Conservation (phyloP, 2,888 invertebrate species). For the Synanthedon formicaeformis region DNA sequence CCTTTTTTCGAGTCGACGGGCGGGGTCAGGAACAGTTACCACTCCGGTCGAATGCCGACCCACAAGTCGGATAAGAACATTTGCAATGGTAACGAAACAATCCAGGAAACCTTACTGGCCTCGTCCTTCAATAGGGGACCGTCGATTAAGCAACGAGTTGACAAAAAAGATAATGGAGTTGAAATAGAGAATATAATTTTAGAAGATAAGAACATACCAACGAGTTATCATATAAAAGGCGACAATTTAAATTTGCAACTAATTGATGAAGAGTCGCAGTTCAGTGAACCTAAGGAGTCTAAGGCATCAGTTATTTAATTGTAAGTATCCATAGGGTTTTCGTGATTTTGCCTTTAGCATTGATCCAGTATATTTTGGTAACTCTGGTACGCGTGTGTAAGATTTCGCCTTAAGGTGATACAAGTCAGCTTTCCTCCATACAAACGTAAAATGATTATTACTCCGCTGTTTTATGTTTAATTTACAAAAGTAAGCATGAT, state of each 20-base stretch:
- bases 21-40: constrained; percentile 62
- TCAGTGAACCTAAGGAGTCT: constrained; percentile 37
- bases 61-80: constrained; percentile 73
- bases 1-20: constrained; percentile 72
- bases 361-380: no score
- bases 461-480: no score
- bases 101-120: constrained; percentile 75
- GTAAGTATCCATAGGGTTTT: constrained; percentile 27
- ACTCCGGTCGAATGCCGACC: constrained; percentile 55
- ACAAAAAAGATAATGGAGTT: constrained; percentile 64
- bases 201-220: constrained; percentile 51
- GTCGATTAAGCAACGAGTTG: constrained; percentile 44
- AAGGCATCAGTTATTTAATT: constrained; percentile 31
- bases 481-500: no score
- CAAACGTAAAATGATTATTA: no score
- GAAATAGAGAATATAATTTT: constrained; percentile 71
- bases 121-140: constrained; percentile 69
- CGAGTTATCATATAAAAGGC: constrained; percentile 42
- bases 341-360: no score
- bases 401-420: no score
- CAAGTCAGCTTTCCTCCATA: no score
- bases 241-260: constrained; percentile 53
- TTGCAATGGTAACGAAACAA: constrained; percentile 82
- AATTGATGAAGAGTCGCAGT: constrained; percentile 53
- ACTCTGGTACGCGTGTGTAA: no score